Evolutionary conservation across 2,888 invertebrate species (phyloP), one percentile per base, ranked within the genome.

Genomic region (Ophioninae sp.): DNA sequence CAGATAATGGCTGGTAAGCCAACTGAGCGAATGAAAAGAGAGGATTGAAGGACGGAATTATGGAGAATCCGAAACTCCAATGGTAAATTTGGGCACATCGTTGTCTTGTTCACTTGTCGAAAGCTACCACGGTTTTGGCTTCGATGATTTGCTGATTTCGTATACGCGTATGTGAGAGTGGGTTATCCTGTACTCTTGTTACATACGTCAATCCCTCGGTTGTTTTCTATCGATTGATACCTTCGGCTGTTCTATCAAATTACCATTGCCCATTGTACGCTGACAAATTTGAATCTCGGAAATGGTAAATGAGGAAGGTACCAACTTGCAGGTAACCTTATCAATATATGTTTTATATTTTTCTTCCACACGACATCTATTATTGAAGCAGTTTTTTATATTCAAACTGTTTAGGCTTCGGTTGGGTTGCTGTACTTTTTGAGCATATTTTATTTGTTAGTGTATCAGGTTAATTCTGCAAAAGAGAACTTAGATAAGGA

Each of bases 31-130:
- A 73, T 81, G 83, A 65, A 76, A 81, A 79, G 68, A 79, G 85
- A 84, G 58, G 68, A 44, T 44, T 23, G 72, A 76, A 81, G 63
- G 81, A 77, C 56, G 71, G 73, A 79, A 75, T 76, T 67, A 59
- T 68, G 13, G 75, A 61, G 74, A 69, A 39, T 63, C 56, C 65
- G 58, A 69, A 81, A 23, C 30, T 63, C 37, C 41, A 41, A 73
- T 76, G 63, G 68, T 61, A 59, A 84, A 79, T 81, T 84, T 75
- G 72, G 83, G 68, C 68, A 64, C 84, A 86, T 88, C 91, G 91
- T 91, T 92, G 90, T 92, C 91, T 91, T 91, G 92, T 92, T 90
- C 92, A 91, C 90, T 90, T 92, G 92, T 91, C 91, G 90, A 90
- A 91, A 88, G 89, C 90, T 90, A 72, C 41, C 59, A 69, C 41